Conservation (phyloP, 2,113 vertebrate genomes). For the Gallinago paraguaiae region DNA sequence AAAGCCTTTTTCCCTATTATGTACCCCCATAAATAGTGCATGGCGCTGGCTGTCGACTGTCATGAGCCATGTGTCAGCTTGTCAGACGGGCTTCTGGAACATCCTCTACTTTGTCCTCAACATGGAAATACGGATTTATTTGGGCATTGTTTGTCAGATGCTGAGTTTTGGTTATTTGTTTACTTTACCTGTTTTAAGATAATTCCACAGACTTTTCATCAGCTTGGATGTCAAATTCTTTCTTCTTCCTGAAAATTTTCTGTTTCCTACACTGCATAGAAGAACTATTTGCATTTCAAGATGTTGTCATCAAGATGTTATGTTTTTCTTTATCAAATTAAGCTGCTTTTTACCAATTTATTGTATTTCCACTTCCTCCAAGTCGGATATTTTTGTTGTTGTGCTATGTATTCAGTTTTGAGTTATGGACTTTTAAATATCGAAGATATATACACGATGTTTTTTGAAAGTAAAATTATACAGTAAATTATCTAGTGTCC, state of each 20-base stretch:
- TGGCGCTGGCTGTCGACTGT: slow-evolving; percentile 42
- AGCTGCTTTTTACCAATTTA: not conserved
- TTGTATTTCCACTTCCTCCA: not conserved
- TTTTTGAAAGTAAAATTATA: slow-evolving; percentile 60
- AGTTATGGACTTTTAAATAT: slow-evolving; percentile 47
- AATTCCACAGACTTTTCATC: not conserved
- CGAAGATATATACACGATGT: not conserved
- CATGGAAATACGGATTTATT: not conserved
- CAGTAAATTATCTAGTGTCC: slow-evolving; percentile 69
- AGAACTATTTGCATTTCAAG: not conserved
- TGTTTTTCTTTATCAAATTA: not conserved
- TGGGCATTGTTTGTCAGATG: not conserved
- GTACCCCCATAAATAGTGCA: slow-evolving; percentile 44
- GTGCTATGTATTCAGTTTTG: slow-evolving; percentile 35
- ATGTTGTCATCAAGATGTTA: not conserved
- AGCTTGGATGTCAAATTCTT: not conserved
- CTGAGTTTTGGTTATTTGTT: not conserved
- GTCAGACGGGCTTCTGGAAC: not conserved
- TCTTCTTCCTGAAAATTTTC: not conserved
- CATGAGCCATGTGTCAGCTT: slow-evolving; percentile 20
- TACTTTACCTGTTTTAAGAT: not conserved
- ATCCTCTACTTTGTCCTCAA: not conserved
- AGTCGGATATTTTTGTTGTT: not conserved
- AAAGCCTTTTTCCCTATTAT: slow-evolving; percentile 38
- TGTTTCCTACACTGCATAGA: not conserved